Evolutionary conservation across 2,797 vertebrate genomes (phyloP).

Genomic region (Setipinna tenuifilis): DNA sequence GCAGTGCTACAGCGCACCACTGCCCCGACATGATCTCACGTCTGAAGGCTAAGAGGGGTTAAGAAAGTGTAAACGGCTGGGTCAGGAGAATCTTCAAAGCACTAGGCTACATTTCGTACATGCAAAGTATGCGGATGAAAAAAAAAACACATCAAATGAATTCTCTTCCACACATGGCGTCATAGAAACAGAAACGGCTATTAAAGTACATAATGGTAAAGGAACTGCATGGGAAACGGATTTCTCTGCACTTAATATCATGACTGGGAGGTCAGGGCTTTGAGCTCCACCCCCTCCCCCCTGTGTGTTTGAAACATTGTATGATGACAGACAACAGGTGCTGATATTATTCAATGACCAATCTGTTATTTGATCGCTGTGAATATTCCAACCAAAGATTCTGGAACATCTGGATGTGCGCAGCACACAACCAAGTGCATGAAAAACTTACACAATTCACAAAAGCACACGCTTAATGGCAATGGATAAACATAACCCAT

Average conservation of each 20-base stretch:
- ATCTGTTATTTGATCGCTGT: slow-evolving; percentile 12
- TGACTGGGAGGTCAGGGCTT: neutral
- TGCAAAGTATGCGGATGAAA: neutral
- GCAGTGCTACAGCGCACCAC: neutral
- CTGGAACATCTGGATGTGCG: neutral
- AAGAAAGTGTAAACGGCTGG: neutral
- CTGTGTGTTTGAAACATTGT: neutral
- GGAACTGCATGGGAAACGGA: neutral
- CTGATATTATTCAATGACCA: neutral
- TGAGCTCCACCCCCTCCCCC: neutral
- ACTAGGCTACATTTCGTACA: neutral
- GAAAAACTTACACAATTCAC: neutral
- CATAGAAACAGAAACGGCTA: neutral
- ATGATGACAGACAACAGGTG: slow-evolving; percentile 15
- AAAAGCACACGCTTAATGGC: neutral
- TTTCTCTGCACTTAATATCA: neutral
- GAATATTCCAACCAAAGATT: neutral
- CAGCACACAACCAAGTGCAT: no score
- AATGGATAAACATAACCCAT: neutral
- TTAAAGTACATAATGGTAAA: neutral
- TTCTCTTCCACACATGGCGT: neutral
- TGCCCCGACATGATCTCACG: neutral
- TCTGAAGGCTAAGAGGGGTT: neutral
- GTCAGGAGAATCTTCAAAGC: neutral
- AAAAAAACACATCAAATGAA: neutral